Evolutionary conservation across 2,888 invertebrate species (phyloP).

Genomic region (Hecatera dysodea): DNA sequence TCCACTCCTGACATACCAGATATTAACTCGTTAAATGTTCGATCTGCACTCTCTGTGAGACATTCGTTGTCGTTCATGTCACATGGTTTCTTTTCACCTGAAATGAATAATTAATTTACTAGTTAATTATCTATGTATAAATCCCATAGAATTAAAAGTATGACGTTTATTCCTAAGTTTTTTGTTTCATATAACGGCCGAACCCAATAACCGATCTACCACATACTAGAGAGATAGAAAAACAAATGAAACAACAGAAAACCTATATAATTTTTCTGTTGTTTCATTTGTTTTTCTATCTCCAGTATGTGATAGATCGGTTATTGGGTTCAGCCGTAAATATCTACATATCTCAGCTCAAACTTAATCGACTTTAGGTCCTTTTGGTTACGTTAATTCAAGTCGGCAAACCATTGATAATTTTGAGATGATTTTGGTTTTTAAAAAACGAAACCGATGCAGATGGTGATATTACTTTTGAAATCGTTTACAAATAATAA

Average conservation of each 20-base stretch:
- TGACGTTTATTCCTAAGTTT: not conserved
- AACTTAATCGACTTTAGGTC: too few relatives aligned
- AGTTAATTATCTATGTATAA: not conserved
- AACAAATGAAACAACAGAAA: too few relatives aligned
- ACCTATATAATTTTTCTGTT: too few relatives aligned
- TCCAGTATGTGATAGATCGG: too few relatives aligned
- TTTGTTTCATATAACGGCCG: too few relatives aligned
- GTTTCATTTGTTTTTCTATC: too few relatives aligned
- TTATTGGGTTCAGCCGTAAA: too few relatives aligned
- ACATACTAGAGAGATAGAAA: too few relatives aligned
- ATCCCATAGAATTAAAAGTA: not conserved
- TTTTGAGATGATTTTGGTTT: not conserved
- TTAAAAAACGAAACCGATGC: not conserved
- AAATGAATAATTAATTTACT: not conserved
- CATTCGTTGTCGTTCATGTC: conserved; percentile 17
- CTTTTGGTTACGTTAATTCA: too few relatives aligned
- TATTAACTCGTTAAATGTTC: not conserved
- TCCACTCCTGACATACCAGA: conserved; percentile 20
- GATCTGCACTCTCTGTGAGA: conserved; percentile 2
- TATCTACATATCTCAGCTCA: too few relatives aligned
- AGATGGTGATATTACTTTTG: not conserved
- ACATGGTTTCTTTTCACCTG: conserved; percentile 23
- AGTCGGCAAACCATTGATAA: too few relatives aligned
- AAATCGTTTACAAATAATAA: not conserved
- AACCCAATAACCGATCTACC: too few relatives aligned